Evolutionary conservation across 1,140 invertebrate species (phyloP).

Genomic region (Lepidurus arcticus): DNA sequence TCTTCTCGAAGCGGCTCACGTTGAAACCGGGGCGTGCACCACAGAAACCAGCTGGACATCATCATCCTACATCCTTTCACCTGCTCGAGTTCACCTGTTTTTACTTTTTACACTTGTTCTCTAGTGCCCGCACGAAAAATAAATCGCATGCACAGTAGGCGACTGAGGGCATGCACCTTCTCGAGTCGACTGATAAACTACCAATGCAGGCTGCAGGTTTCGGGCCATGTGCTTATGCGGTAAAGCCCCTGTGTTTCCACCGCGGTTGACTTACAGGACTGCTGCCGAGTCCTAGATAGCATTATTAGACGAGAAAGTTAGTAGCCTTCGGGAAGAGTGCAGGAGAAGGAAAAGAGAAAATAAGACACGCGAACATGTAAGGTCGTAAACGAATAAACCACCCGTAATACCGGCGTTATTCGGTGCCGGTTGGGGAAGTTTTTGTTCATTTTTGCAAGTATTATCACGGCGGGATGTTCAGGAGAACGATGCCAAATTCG

Average conservation of each 20-base stretch:
- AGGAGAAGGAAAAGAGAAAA: slow-evolving; percentile 6
- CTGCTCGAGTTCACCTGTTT: background rate
- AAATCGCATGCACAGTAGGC: background rate
- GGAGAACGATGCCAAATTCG: too few relatives aligned
- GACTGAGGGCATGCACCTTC: background rate
- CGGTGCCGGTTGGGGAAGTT: background rate
- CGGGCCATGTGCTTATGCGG: slow-evolving; percentile 12
- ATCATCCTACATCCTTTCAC: background rate
- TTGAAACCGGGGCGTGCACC: background rate
- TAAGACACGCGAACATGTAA: background rate
- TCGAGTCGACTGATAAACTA: background rate
- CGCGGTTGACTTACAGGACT: background rate
- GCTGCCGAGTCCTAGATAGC: background rate
- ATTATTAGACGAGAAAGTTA: background rate
- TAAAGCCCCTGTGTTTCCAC: slow-evolving; percentile 2
- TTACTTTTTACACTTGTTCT: background rate
- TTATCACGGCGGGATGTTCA: too few relatives aligned
- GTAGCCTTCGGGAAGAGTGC: background rate
- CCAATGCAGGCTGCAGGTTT: slow-evolving; percentile 12
- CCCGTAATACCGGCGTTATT: background rate
- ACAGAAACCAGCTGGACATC: background rate
- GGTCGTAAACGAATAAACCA: background rate
- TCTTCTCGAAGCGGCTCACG: background rate
- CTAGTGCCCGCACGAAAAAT: background rate
- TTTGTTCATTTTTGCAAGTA: too few relatives aligned